Percentiles rank a stretch among this genome's conserved stretches.
phyloP scores from a whole-genome alignment of 2,888 invertebrate genomes.

The Diachrysia chrysitis region DNA sequence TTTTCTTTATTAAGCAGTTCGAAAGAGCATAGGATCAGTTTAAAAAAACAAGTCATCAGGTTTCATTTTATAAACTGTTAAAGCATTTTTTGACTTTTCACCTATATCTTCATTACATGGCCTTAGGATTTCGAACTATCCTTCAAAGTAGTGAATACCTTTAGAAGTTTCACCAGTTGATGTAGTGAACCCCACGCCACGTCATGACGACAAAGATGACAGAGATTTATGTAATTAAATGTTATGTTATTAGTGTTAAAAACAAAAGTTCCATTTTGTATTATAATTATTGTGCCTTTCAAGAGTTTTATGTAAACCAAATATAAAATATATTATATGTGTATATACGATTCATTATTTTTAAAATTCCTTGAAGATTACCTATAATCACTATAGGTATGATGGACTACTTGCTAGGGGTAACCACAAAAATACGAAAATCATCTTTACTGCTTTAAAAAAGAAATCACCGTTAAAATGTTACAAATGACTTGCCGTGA shows the following conservation, averaged over 20 bases:
- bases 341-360: constrained; percentile 10
- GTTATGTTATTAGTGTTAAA: constrained; percentile 42
- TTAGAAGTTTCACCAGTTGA: constrained; percentile 1
- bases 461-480: too few species aligned
- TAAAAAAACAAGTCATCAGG: too few species aligned
- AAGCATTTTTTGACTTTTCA: too few species aligned
- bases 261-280: constrained; percentile 53
- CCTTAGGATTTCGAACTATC: neutral
- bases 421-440: neutral
- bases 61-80: too few species aligned
- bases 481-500: too few species aligned
- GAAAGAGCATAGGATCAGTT: too few species aligned
- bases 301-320: constrained; percentile 61
- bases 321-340: constrained; percentile 56
- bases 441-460: too few species aligned
- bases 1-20: too few species aligned
- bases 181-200: neutral
- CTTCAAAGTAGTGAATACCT: neutral
- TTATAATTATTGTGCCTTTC: constrained; percentile 59
- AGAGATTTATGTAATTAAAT: constrained; percentile 26
- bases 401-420: neutral
- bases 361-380: constrained; percentile 8
- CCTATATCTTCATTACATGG: too few species aligned
- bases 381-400: neutral
- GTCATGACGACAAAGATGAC: constrained; percentile 8